Base-by-base conservation (phyloP, 2,888 invertebrate genomes). In the Epinotia nisella region DNA sequence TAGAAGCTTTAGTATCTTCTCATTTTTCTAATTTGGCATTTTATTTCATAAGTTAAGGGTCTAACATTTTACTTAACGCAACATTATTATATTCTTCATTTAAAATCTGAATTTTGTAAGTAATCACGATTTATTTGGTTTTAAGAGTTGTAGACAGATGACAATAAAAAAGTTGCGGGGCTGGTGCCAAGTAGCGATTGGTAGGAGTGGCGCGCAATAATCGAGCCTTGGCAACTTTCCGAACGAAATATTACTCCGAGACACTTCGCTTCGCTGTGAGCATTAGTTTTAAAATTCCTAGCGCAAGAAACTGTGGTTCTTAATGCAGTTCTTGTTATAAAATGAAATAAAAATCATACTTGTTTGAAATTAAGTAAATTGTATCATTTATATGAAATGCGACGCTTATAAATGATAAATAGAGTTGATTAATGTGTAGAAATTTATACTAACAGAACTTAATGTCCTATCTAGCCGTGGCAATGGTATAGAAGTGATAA, bases 141-240 rank as follows among this genome's bases (percentile, higher is more conserved):
- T 75, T 71, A 66, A 39, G 75, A 75, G 65, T 76, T 78, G 74
- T 70, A 73, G 76, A 76, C 70, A 77, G 77, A 80, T 78, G 76
- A 74, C 76, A 77, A 78, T 78, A 79, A 78, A 79, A 75, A 56
- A 65, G 68, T 73, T 74, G 75, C 74, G 73, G 75, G 74, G 17
- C 74, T 75, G 68, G 79, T 82, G 83, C 82, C 83, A 83, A 83
- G 81, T 79, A 78, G 75, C 76, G 79, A 80, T 82, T 80, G 79
- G 76, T 76, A 74, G 75, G 81, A 76, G 81, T 82, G 79, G 78
- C 81, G 77, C 74, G 76, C 77, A 78, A 81, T 81, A 81, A 83
- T 83, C 82, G 78, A 76, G 77, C 79, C 77, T 81, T 82, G 82
- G 80, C 83, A 79, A 70, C 71, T 77, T 79, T 78, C 80, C 79